Conservation (phyloP, 2,113 vertebrate species). For the Thymallus thymallus region DNA sequence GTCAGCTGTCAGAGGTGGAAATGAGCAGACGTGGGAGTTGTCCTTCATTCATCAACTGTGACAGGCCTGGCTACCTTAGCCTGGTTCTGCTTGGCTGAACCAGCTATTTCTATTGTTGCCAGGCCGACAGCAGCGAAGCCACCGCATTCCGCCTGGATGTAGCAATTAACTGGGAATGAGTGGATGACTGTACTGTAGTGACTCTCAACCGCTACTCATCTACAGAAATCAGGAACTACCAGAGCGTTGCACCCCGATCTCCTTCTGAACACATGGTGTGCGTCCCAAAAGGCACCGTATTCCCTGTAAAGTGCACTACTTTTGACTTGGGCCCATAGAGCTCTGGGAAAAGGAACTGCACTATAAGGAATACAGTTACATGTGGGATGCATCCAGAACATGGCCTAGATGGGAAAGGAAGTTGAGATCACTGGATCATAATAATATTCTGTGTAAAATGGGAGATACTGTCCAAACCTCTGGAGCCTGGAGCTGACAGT, state of each 20-base stretch:
- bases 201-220: slow-evolving; percentile 69
- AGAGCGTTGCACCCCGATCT: slow-evolving; percentile 26
- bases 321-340: too few species aligned
- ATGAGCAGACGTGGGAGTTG: slow-evolving; percentile 77
- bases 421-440: slow-evolving; percentile 37
- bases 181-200: slow-evolving; percentile 78
- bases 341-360: too few species aligned
- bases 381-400: too few species aligned
- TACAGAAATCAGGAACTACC: slow-evolving; percentile 45
- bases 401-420: slow-evolving; percentile 59
- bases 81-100: slow-evolving; percentile 81
- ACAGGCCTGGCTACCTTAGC: slow-evolving; percentile 70
- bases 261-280: neutral
- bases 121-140: slow-evolving; percentile 77
- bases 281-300: too few species aligned
- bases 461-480: slow-evolving; percentile 8
- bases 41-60: slow-evolving; percentile 84
- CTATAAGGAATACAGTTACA: too few species aligned
- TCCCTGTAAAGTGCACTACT: too few species aligned
- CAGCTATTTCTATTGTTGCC: slow-evolving; percentile 82
- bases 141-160: slow-evolving; percentile 73
- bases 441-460: slow-evolving; percentile 36
- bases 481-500: slow-evolving; percentile 12
- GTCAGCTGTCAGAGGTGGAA: slow-evolving; percentile 75
- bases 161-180: slow-evolving; percentile 85